Evolutionary conservation across 2,888 invertebrate genomes (phyloP).

Genomic region (Alitta virens): DNA sequence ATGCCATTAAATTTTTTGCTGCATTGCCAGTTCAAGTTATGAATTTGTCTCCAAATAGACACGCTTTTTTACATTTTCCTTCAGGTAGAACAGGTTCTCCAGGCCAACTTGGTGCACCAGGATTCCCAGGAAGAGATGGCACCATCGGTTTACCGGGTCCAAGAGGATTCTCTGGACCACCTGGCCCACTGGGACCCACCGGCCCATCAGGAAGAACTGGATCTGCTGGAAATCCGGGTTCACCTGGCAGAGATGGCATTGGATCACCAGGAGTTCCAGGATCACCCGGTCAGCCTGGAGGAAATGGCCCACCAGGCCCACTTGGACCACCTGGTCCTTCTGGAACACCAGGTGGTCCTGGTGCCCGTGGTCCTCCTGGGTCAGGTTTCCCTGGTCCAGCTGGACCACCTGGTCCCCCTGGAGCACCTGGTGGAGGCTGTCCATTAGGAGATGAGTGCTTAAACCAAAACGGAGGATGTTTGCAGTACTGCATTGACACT

Average conservation of each 20-base stretch:
- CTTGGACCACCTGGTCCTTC: slow-evolving; percentile 2
- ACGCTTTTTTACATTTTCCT: not conserved
- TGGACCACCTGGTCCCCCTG: not conserved
- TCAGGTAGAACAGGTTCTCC: slow-evolving; percentile 2
- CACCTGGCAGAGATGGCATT: not conserved
- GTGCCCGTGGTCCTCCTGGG: too few species aligned
- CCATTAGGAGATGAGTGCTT: slow-evolving; percentile 18
- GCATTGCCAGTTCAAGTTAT: too few species aligned
- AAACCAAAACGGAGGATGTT: slow-evolving; percentile 26
- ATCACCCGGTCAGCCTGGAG: slow-evolving; percentile 4
- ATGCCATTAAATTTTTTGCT: too few species aligned
- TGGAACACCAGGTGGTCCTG: not conserved
- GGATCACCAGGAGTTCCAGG: slow-evolving; percentile 4
- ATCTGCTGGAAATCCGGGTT: not conserved
- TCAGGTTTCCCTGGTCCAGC: not conserved
- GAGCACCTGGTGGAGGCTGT: not conserved
- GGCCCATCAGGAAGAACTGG: slow-evolving; percentile 2
- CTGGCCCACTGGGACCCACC: not conserved
- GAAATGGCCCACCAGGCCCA: slow-evolving; percentile 3
- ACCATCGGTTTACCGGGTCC: not conserved
- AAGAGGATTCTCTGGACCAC: not conserved
- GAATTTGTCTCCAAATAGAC: too few species aligned
- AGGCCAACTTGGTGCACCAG: slow-evolving; percentile 4
- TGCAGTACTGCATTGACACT: slow-evolving; percentile 24
- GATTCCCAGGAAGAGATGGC: slow-evolving; percentile 2